Conservation (phyloP, 2,113 vertebrate genomes). For the Mus spicilegus region DNA sequence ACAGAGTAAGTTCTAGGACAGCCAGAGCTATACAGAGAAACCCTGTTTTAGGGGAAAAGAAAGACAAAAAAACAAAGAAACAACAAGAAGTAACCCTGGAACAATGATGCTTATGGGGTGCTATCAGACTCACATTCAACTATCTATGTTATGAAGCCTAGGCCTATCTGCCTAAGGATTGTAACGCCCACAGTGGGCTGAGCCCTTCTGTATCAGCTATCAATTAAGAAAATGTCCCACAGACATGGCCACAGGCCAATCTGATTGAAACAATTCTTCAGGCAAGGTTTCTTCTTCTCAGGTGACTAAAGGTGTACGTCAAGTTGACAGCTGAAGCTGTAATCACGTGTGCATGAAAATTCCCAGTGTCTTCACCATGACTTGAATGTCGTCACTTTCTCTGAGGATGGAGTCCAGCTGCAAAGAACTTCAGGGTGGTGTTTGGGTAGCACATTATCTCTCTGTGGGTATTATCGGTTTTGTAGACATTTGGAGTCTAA, state of each 20-base stretch:
- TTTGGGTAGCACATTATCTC: not conserved
- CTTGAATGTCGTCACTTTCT: not conserved
- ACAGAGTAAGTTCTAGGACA: not conserved
- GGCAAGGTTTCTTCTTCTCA: not conserved
- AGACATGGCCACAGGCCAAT: not conserved
- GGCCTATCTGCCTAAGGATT: not conserved
- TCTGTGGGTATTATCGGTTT: not conserved
- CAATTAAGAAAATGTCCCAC: not conserved
- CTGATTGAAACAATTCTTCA: not conserved
- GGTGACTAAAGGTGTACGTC: not conserved
- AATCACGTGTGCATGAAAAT: not conserved
- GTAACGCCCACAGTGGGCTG: not conserved
- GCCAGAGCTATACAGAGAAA: not conserved
- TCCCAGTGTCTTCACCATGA: not conserved
- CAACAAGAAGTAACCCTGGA: not conserved
- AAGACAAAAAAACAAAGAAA: not conserved
- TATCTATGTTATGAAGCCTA: not conserved
- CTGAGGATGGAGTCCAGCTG: not conserved
- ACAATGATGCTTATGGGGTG: not conserved
- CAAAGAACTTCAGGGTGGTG: constrained; percentile 5
- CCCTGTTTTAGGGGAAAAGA: not conserved
- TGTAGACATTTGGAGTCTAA: not conserved
- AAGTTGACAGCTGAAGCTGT: not conserved
- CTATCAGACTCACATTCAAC: not conserved
- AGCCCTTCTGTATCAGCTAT: not conserved